phyloP scores from a whole-genome alignment of 1,140 invertebrate species.

The Leptinotarsa defecta region DNA sequence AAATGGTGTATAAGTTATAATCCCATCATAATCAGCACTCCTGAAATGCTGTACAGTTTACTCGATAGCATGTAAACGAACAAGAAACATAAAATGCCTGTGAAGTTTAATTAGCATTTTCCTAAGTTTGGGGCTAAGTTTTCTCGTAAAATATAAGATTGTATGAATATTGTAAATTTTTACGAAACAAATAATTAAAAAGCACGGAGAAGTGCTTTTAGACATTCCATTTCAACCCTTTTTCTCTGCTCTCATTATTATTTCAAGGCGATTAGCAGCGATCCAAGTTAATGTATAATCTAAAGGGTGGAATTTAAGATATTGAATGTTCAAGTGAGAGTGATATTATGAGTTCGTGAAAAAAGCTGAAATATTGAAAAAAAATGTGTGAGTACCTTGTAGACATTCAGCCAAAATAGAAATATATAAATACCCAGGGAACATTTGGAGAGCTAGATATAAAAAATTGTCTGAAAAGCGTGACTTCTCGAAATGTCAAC shows the following conservation, averaged over 20 bases:
- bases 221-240: conserved; percentile 28
- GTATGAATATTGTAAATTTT: conserved; percentile 35
- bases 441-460: too few species aligned
- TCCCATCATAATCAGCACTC: not conserved
- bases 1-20: not conserved
- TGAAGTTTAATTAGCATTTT: conserved; percentile 36
- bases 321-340: not conserved
- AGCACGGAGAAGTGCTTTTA: conserved; percentile 25
- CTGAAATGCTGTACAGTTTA: conserved; percentile 2
- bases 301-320: not conserved
- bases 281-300: not conserved
- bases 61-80: not conserved
- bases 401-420: too few species aligned
- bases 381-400: too few species aligned
- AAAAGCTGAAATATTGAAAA: too few species aligned
- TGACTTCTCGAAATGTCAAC: too few species aligned
- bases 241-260: conserved; percentile 34
- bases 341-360: too few species aligned
- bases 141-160: conserved; percentile 34
- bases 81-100: conserved; percentile 25
- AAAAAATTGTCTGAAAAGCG: too few species aligned
- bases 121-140: conserved; percentile 24
- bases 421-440: too few species aligned
- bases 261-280: conserved; percentile 35
- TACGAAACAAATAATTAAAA: conserved; percentile 32